Evolutionary conservation across 2,113 vertebrate genomes (phyloP), one percentile per base, ranked within the genome.

Genomic region (Pseudopipra pipra): DNA sequence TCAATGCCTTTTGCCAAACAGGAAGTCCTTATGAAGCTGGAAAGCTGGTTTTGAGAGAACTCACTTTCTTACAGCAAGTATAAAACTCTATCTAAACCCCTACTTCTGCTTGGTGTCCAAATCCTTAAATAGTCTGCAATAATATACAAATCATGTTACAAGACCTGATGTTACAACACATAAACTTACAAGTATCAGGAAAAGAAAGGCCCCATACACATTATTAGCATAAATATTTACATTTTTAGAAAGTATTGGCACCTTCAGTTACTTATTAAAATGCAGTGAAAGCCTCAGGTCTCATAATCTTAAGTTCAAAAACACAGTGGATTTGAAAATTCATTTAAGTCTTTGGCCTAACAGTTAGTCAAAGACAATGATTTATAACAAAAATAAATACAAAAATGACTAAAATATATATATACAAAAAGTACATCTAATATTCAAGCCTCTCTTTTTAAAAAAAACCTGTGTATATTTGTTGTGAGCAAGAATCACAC

Each of bases 341-440:
- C 81, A 92, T 49, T 93, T 91, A 85, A 91, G 88, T 98, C 98
- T 99, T 99, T 98, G 98, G 98, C 97, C 96, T 97, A 95, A 70
- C 21, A 87, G 85, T 97, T 95, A 97, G 93, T 97, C 96, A 97
- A 96, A 97, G 97, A 94, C 93, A 97, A 95, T 96, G 96, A 97
- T 89, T 97, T 96, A 14, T 93, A 92, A 92, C 68, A 98, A 98
- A 99, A 99, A 99, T 99, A 99, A 99, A 99, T 99, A 99, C 95
- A 97, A 98, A 97, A 92, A 80, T 52, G 43, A 91, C 96, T 98
- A 94, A 97, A 97, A 97, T 98, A 98, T 99, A 91, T 98, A 94
- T 93, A 96, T 63, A 99, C 98, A 99, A 97, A 97, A 97, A 98
- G 89, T 97, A 98, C 96, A 98, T 94, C 97, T 96, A 97, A 89